phyloP scores from a whole-genome alignment of 1,140 invertebrate species.

The Leptinotarsa lineolata region DNA sequence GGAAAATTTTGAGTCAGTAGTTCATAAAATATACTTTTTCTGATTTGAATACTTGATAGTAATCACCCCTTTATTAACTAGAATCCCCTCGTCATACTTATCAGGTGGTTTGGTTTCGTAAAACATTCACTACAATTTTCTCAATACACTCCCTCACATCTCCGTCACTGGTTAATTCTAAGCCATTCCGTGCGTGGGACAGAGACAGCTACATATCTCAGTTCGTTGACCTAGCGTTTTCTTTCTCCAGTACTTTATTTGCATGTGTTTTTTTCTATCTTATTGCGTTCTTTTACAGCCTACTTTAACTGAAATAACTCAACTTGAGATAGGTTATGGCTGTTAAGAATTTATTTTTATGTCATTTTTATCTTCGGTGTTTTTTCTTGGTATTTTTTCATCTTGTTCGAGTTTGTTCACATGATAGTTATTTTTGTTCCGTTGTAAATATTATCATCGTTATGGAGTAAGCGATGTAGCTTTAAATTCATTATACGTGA shows the following conservation, averaged over 20 bases:
- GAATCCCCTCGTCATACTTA: too few relatives aligned
- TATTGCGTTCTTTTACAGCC: constrained; percentile 57
- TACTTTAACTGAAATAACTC: constrained; percentile 58
- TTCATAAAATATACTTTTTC: too few relatives aligned
- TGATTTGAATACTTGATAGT: too few relatives aligned
- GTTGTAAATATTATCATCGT: constrained; percentile 24
- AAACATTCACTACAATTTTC: background rate
- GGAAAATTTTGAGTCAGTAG: too few relatives aligned
- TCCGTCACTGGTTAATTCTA: constrained; percentile 32
- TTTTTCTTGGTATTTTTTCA: constrained; percentile 26
- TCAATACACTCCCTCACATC: constrained; percentile 15
- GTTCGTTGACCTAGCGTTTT: constrained; percentile 48
- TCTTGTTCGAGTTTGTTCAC: constrained; percentile 30
- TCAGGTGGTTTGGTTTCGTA: too few relatives aligned
- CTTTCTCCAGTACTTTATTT: constrained; percentile 57
- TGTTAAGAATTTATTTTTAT: constrained; percentile 46
- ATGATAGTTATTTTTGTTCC: constrained; percentile 26
- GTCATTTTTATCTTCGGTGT: constrained; percentile 27
- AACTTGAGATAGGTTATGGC: constrained; percentile 55
- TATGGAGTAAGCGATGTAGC: background rate
- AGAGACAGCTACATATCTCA: constrained; percentile 41
- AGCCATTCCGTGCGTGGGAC: constrained; percentile 41
- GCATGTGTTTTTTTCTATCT: constrained; percentile 56
- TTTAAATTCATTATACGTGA: background rate
- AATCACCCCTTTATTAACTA: too few relatives aligned